Percentiles rank a stretch among this genome's conserved stretches.
phyloP scores from a whole-genome alignment of 2,797 vertebrate species.

The Helicolenus hilgendorfi region DNA sequence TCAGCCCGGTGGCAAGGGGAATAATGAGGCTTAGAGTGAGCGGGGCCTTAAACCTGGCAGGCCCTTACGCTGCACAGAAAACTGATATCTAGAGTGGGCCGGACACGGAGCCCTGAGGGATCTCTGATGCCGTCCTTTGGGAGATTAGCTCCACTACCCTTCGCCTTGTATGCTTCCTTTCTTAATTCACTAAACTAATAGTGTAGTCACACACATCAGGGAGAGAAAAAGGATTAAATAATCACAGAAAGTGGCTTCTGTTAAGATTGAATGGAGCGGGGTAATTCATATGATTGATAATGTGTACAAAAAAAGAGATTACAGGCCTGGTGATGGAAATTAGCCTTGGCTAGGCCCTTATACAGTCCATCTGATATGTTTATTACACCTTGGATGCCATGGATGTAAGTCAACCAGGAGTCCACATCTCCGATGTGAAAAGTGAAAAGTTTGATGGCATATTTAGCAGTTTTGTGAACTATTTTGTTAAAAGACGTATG shows the following conservation, averaged over 20 bases:
- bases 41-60: slow-evolving; percentile 68
- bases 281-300: slow-evolving; percentile 20
- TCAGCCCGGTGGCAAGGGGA: slow-evolving; percentile 85
- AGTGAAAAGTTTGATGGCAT: background rate
- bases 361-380: background rate
- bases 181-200: slow-evolving; percentile 75
- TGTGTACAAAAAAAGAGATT: background rate
- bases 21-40: slow-evolving; percentile 79
- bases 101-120: slow-evolving; percentile 76
- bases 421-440: no score
- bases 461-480: background rate
- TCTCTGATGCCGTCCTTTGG: slow-evolving; percentile 73
- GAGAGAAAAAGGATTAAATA: slow-evolving; percentile 35
- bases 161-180: slow-evolving; percentile 74
- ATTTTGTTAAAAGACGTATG: background rate
- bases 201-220: slow-evolving; percentile 50
- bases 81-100: slow-evolving; percentile 75
- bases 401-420: no score
- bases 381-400: background rate
- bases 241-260: slow-evolving; percentile 44
- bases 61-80: slow-evolving; percentile 71
- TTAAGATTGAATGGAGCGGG: slow-evolving; percentile 3
- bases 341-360: background rate
- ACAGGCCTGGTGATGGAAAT: background rate
- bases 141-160: slow-evolving; percentile 71